Base-by-base conservation (phyloP, 1,140 invertebrate genomes). In the Artemia franciscana region DNA sequence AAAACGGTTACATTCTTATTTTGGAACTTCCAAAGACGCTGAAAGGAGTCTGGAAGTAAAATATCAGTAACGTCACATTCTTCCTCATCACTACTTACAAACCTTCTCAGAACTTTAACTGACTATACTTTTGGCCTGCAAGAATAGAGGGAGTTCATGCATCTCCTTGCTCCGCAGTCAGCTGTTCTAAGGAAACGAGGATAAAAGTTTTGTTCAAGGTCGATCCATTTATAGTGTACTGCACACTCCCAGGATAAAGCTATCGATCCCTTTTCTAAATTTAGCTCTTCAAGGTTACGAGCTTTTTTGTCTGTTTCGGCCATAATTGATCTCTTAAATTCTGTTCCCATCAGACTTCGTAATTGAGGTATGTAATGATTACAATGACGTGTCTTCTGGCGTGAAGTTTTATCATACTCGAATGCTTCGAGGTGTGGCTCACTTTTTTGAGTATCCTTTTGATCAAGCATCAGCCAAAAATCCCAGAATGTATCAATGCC, bases 371-470 rank as follows among this genome's bases (percentile, higher is more conserved):
- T 18, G 39, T 51, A 18, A 15, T 12, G 39, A 12, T 12, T 51
- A 18, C 39, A 51, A 51, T 51, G 12, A 18, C 39, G 39, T 1
- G 12, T 12, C 39, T 51, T 51, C 21, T 51, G 39, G 21, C 39
- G 39, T 15, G 3, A 18, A 51, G 39, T 12, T 15, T 51, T 18
- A 18, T 51, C 39, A 69, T 62, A 51, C 64, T 67, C 64, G n/a
- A 64, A 18, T 62, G 63, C 24, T 58, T 57, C 2, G 18, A 28
- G 5, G 62, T 61, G 60, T 62, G n/a, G 0, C n/a, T 63, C 4
- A 62, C 21, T 5, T n/a, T n/a, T n/a, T n/a, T n/a, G n/a, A n/a
- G n/a, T n/a, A n/a, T n/a, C n/a, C n/a, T n/a, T n/a, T n/a, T n/a
- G n/a, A n/a, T n/a, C n/a, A n/a, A n/a, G n/a, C n/a, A n/a, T n/a